These are phyloP conservation scores for Pantala flavescens DNA, from an alignment of 1,140 invertebrate genomes.

Conservation along the genomic window DNA sequence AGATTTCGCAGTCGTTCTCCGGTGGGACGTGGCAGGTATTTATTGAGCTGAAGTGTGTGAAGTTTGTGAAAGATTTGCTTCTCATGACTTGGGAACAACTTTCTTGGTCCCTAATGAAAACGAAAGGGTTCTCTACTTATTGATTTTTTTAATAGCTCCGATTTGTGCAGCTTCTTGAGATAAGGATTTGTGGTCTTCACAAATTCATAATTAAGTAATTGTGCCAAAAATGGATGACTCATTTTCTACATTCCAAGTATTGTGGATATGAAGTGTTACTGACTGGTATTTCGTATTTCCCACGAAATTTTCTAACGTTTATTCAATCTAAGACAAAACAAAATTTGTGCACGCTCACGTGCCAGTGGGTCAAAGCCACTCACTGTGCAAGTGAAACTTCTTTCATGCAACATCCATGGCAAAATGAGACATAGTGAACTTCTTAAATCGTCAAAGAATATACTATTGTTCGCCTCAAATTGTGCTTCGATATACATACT, in stretches of 20 bases:
- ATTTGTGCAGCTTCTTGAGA: constrained; percentile 7
- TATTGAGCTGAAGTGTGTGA: constrained; percentile 17
- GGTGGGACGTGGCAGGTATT: constrained; percentile 42
- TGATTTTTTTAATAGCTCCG: neutral
- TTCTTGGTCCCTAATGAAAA: neutral
- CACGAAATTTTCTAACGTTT: neutral
- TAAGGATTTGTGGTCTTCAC: neutral
- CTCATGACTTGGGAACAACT: constrained; percentile 7
- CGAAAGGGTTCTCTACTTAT: neutral
- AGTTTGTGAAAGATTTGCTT: neutral
- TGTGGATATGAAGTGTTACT: constrained; percentile 9
- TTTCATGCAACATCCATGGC: neutral
- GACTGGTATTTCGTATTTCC: neutral
- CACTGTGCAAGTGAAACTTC: constrained; percentile 8
- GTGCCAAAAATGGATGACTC: constrained; percentile 2
- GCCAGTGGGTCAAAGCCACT: neutral
- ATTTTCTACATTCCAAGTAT: neutral
- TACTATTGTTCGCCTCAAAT: neutral
- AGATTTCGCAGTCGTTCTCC: constrained; percentile 45
- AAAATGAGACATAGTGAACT: constrained; percentile 9
- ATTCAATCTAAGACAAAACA: neutral
- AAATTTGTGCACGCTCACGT: constrained; percentile 8
- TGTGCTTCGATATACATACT: constrained; percentile 7
- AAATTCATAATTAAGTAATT: neutral
- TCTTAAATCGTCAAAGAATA: constrained; percentile 13